Evolutionary conservation across 2,113 vertebrate species (phyloP).

Genomic region (Actinemys pallida): DNA sequence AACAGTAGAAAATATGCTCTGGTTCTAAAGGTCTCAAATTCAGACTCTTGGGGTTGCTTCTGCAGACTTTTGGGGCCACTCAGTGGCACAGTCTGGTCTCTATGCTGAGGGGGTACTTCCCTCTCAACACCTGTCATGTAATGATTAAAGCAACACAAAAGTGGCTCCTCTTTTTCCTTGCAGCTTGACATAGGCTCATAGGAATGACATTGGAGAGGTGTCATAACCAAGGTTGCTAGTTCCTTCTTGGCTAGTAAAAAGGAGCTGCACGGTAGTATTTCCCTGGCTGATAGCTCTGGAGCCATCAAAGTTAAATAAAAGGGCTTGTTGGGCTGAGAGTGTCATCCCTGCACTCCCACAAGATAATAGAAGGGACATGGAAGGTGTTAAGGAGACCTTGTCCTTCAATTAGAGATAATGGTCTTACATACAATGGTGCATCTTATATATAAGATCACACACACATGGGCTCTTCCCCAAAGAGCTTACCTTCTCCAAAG

Average conservation of each 20-base stretch:
- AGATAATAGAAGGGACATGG: background rate
- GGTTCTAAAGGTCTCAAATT: background rate
- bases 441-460: background rate
- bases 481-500: background rate
- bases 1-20: background rate
- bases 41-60: background rate
- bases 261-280: background rate
- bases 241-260: rapidly evolving
- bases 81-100: background rate
- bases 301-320: background rate
- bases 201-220: background rate
- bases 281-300: background rate
- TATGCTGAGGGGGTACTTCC: background rate
- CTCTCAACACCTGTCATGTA: background rate
- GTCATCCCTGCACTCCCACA: background rate
- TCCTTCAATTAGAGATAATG: background rate
- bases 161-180: background rate
- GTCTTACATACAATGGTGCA: background rate
- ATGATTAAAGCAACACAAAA: background rate
- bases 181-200: background rate
- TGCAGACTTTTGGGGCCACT: background rate
- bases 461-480: background rate
- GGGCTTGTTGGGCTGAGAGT: rapidly evolving
- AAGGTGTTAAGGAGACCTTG: background rate
- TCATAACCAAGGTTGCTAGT: background rate